phyloP scores from a whole-genome alignment of 2,113 vertebrate species.

The Dryoscopus gambensis region DNA sequence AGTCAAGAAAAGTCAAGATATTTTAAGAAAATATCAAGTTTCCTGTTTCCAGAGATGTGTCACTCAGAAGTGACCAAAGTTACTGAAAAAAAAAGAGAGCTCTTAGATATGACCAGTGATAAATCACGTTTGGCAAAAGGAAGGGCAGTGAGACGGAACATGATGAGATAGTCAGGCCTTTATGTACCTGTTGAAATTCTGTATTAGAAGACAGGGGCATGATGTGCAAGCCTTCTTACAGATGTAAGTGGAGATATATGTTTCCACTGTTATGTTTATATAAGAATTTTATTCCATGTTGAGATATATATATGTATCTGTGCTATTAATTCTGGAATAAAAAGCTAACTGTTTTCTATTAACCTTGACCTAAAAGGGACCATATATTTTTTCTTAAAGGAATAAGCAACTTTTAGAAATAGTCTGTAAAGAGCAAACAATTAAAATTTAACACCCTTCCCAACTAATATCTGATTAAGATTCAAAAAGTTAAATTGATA shows the following conservation, averaged over 20 bases:
- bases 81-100: not conserved
- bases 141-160: not conserved
- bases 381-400: constrained; percentile 6
- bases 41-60: not conserved
- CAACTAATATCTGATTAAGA: not conserved
- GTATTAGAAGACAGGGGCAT: not conserved
- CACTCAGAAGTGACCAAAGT: not conserved
- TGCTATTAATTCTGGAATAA: not conserved
- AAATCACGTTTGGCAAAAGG: not conserved
- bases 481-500: constrained; percentile 9
- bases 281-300: not conserved
- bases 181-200: not conserved
- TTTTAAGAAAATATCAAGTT: not conserved
- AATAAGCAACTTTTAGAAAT: not conserved
- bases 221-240: not conserved
- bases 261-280: not conserved
- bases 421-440: not conserved
- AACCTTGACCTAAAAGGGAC: not conserved
- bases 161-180: not conserved
- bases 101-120: not conserved
- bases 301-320: not conserved
- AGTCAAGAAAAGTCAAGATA: not conserved
- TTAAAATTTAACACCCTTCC: not conserved
- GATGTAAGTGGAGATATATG: not conserved
- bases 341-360: not conserved